Conservation (phyloP, 2,113 vertebrate species). For the Mixornis gularis region DNA sequence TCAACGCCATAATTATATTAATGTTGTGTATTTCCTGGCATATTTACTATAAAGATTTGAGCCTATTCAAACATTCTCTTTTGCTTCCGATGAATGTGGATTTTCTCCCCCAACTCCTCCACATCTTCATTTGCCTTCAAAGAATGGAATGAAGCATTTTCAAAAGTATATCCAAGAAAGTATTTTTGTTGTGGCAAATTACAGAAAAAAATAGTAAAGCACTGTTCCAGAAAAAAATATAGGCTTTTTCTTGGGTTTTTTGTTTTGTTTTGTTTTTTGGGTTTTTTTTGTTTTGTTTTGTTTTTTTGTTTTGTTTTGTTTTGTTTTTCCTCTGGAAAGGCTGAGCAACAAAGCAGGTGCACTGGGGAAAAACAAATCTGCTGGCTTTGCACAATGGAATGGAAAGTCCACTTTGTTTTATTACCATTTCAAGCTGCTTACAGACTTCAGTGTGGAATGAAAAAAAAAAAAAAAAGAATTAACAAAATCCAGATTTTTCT, state of each 20-base stretch:
- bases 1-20: background rate
- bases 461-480: background rate
- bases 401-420: slow-evolving; percentile 31
- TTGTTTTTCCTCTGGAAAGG: background rate
- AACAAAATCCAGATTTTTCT: slow-evolving; percentile 18
- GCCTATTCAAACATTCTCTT: background rate
- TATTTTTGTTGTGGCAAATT: background rate
- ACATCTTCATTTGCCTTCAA: background rate
- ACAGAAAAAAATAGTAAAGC: background rate
- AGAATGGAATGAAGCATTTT: background rate
- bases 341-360: slow-evolving; percentile 39
- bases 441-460: background rate
- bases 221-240: background rate
- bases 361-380: slow-evolving; percentile 34
- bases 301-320: too few relatives aligned
- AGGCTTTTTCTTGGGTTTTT: background rate
- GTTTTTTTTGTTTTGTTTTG: too few relatives aligned
- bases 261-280: too few relatives aligned
- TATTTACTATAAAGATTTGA: background rate
- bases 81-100: background rate
- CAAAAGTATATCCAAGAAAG: background rate
- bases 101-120: background rate
- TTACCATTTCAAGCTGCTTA: slow-evolving; percentile 20
- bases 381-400: slow-evolving; percentile 24
- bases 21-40: background rate